Conservation (phyloP, 2,113 vertebrate species). For the Notiomystis cincta region DNA sequence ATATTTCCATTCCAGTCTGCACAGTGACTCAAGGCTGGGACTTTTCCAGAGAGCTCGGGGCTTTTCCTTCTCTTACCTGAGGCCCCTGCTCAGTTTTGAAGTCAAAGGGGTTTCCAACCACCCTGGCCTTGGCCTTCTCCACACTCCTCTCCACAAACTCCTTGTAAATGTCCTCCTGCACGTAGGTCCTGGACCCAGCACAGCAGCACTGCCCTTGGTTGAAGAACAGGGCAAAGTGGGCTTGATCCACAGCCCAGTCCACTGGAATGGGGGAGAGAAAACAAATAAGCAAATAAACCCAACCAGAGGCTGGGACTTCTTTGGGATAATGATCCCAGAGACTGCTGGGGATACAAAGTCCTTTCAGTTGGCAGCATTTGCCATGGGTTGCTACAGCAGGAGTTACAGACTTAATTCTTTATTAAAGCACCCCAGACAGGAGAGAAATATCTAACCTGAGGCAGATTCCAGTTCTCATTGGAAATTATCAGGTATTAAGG, state of each 20-base stretch:
- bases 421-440: background rate
- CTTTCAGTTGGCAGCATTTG: background rate
- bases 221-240: constrained; percentile 94
- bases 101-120: constrained; percentile 93
- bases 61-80: constrained; percentile 76
- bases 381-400: background rate
- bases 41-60: background rate
- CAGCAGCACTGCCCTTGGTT: constrained; percentile 98
- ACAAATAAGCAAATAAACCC: background rate
- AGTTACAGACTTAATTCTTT: background rate
- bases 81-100: constrained; percentile 91
- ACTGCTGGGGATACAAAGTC: background rate
- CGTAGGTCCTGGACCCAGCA: constrained; percentile 88
- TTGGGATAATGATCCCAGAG: background rate
- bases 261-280: constrained; percentile 69
- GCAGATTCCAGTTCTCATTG: background rate
- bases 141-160: constrained; percentile 91
- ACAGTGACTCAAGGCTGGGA: fast-evolving
- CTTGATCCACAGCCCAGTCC: constrained; percentile 92
- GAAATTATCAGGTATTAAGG: background rate
- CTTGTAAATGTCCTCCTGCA: constrained; percentile 88
- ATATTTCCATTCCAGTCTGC: background rate
- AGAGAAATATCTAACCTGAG: background rate
- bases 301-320: background rate
- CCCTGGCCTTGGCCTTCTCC: constrained; percentile 80